Evolutionary conservation across 2,797 vertebrate genomes (phyloP), one percentile per base, ranked within the genome.

Genomic region (Tachyglossus aculeatus): DNA sequence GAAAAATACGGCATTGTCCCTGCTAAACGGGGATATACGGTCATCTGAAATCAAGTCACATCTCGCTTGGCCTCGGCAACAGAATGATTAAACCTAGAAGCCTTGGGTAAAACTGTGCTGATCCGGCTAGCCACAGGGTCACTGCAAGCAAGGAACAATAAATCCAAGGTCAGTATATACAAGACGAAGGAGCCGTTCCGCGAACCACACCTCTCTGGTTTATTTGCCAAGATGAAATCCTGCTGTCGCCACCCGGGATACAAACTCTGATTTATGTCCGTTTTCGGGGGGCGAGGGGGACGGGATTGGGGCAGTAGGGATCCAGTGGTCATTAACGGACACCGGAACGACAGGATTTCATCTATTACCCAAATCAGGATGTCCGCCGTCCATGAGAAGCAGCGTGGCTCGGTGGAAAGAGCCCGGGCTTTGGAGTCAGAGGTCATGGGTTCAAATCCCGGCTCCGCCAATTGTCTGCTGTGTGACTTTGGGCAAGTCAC

Each of bases 231-330:
- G 54, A 74, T 41, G 51, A 60, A 29, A 25, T 47, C 51, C 63
- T 57, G 38, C 52, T 71, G 65, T 69, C 71, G 44, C 38, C 14
- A 52, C 19, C 55, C 32, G 67, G 71, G 75, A 45, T 62, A 37
- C 71, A 71, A 74, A 36, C 44, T 74, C 50, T 76, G 74, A 82
- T 78, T 78, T 77, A 66, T 71, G 19, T n/a, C 5, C 74, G 27
- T 21, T 51, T 81, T 56, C 38, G 40, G 19, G 71, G 22, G 59
- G n/a, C n/a, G n/a, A n/a, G n/a, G n/a, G n/a, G n/a, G n/a, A n/a
- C n/a, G n/a, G n/a, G n/a, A n/a, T n/a, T n/a, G n/a, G n/a, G n/a
- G n/a, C n/a, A n/a, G n/a, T n/a, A n/a, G 24, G 19, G 14, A 57
- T 61, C 2, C 38, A 48, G 24, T n/a, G n/a, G n/a, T n/a, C n/a